Base-by-base conservation (phyloP, 1,140 invertebrate species). In the Microplitis mediator region DNA sequence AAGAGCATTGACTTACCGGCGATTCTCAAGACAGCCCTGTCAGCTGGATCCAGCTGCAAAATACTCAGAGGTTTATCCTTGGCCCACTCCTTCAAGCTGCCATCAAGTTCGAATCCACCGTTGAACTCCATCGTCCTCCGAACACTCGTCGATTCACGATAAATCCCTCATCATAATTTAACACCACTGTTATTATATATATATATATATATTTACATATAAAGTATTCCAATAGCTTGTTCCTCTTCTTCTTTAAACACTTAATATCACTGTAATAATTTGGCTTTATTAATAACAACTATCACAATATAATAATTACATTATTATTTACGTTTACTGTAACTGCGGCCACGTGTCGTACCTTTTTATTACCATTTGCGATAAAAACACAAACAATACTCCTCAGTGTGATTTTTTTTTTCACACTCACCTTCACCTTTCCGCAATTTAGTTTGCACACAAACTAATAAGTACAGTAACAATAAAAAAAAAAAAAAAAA, bases 21-120 rank as follows among this genome's bases (percentile, higher is more conserved):
- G 89, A 98, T 98, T 81, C 95, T 91, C 50, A 98, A 90, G 34
- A 99, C 96, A 75, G 96, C 96, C 84, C 97, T 90, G 90, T 98
- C 95, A 77, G 95, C 95, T 79, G 94, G 93, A 90, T 97, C 95
- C 82, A 99, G 90, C 87, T 98, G 96, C 60, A 98, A 90, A 83
- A 98, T 97, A 86, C 95, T 95, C 79, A 99, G 90, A 75, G 97
- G 97, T 88, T 97, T 97, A 87, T 97, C 95, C 89, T 95, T 95
- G 78, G 95, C 94, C 96, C 96, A 97, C 90, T 97, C 95, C 88
- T 96, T 95, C 85, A 97, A 90, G 84, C 93, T 95, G 80, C 91
- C 92, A 84, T 94, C 93, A 80, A 92, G 90, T 83, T 94, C 92
- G 85, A 93, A 45, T 11, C 39, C 39, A 11, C 39, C 39, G 39